Conservation (phyloP, 2,797 vertebrate species). For the Taeniopygia guttata region DNA sequence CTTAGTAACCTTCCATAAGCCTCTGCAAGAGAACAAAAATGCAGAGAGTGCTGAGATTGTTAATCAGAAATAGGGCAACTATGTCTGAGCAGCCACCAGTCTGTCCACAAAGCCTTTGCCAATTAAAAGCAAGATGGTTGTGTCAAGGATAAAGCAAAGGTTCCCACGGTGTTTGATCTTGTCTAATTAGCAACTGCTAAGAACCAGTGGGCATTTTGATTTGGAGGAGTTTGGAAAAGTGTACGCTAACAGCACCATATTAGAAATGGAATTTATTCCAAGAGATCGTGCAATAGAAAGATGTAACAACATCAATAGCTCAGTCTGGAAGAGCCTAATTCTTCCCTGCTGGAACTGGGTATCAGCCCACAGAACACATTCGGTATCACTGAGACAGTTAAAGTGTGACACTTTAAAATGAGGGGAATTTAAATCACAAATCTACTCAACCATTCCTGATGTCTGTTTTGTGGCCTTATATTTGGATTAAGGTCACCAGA, state of each 20-base stretch:
- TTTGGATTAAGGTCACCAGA: neutral
- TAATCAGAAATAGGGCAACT: neutral
- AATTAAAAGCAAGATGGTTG: neutral
- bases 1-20: neutral
- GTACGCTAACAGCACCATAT: neutral
- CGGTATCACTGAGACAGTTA: neutral
- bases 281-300: neutral
- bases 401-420: neutral
- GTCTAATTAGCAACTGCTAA: conserved; percentile 9
- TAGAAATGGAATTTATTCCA: neutral
- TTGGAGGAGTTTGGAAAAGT: neutral
- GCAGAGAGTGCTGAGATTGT: neutral
- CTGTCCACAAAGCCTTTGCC: neutral
- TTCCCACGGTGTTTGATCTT: conserved; percentile 1
- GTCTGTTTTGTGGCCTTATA: neutral
- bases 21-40: neutral
- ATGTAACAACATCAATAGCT: neutral
- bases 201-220: neutral
- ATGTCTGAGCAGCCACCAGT: neutral
- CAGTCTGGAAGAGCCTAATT: neutral
- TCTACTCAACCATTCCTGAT: neutral
- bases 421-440: neutral
- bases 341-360: neutral
- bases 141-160: neutral
- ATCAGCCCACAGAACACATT: neutral